Conservation (phyloP, 2,113 vertebrate genomes). For the Bothrops jararaca region DNA sequence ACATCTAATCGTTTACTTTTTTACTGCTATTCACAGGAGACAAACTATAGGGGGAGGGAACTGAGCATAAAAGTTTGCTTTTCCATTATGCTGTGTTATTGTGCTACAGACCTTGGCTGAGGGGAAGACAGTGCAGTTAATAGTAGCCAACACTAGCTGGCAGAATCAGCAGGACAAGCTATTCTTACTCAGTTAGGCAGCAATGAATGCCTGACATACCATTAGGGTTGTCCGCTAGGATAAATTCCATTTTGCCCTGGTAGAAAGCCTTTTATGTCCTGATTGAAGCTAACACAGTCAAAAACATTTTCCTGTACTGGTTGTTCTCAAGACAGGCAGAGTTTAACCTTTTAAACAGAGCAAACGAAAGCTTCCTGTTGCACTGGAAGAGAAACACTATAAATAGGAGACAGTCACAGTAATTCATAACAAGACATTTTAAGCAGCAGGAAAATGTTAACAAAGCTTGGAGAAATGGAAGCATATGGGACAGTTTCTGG, state of each 20-base stretch:
- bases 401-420: background rate
- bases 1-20: background rate
- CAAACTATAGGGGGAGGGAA: background rate
- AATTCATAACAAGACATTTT: background rate
- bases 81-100: background rate
- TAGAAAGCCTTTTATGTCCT: background rate
- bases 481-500: background rate
- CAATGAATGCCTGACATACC: background rate
- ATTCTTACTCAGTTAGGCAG: background rate
- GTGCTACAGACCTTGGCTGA: background rate
- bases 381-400: background rate
- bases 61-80: background rate
- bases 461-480: background rate
- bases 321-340: conserved; percentile 6
- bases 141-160: conserved; percentile 17
- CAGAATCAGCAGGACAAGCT: conserved; percentile 9
- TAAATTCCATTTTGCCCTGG: background rate
- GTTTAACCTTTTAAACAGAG: conserved; percentile 1
- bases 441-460: background rate
- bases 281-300: background rate
- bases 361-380: conserved; percentile 1
- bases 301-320: background rate
- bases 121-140: background rate
- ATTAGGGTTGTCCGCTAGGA: background rate
- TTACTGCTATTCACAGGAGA: background rate